A percentile compares a stretch with the other conserved stretches of the same genome.
Conservation (phyloP, 2,888 invertebrate genomes). For the Andrena camellia region DNA sequence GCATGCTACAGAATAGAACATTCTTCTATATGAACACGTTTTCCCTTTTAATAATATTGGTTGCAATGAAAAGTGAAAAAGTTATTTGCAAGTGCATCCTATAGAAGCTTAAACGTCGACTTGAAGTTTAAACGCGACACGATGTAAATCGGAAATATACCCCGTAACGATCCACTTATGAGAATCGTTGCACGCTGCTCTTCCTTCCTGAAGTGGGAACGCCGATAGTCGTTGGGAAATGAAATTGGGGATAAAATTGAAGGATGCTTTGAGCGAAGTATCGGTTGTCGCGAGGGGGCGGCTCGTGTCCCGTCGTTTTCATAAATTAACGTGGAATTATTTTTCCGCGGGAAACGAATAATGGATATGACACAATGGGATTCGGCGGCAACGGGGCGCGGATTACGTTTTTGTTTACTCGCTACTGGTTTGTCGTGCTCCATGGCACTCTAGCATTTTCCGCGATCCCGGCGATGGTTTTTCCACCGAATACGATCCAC, state of each 20-base stretch:
- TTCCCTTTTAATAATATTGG: neutral
- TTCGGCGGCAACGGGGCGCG: neutral
- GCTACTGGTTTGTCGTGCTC: conserved; percentile 1
- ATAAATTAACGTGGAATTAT: conserved; percentile 46
- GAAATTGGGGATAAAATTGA: conserved; percentile 37
- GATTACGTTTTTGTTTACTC: conserved; percentile 1
- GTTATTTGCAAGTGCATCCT: neutral
- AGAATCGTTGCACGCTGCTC: conserved; percentile 20
- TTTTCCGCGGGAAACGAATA: conserved; percentile 33
- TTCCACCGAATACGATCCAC: conserved; percentile 13
- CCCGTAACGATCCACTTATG: conserved; percentile 29
- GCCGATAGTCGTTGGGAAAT: conserved; percentile 15
- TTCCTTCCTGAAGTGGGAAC: conserved; percentile 7
- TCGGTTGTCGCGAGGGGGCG: conserved; percentile 9
- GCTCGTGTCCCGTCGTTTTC: conserved; percentile 39
- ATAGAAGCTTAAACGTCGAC: conserved; percentile 6
- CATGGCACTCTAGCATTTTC: neutral
- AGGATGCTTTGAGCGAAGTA: conserved; percentile 3
- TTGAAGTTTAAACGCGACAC: conserved; percentile 29
- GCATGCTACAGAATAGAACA: neutral
- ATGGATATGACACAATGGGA: conserved; percentile 21
- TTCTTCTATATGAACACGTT: neutral
- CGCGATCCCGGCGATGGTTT: conserved; percentile 3
- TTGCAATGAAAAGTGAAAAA: neutral
- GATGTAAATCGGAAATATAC: conserved; percentile 22